A percentile compares a stretch with the other conserved stretches of the same genome.
These are phyloP conservation scores for Hassar affinis DNA, from an alignment of 2,113 vertebrate species.

Conservation along the genomic window DNA sequence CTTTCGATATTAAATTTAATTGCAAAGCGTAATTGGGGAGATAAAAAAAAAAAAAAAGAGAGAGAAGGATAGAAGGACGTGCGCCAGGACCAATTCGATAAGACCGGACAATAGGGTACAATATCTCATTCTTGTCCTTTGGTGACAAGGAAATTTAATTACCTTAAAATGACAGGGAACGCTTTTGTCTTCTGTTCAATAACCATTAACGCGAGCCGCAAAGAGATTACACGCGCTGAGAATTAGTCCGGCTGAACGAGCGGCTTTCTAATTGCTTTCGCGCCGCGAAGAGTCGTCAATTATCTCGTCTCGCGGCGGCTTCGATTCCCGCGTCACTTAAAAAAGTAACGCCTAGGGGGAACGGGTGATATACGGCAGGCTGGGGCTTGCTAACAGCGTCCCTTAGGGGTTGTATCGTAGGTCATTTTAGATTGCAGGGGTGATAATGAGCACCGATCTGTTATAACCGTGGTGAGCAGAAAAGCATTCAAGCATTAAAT, in stretches of 20 bases:
- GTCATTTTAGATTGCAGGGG: too few species aligned
- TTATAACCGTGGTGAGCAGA: neutral
- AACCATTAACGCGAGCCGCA: neutral
- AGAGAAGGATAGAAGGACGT: slow-evolving; percentile 14
- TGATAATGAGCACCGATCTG: neutral
- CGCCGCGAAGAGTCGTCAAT: neutral
- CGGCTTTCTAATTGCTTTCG: neutral
- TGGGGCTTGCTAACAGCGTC: neutral
- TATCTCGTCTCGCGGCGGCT: neutral
- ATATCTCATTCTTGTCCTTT: slow-evolving; percentile 30
- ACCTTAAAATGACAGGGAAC: slow-evolving; percentile 17
- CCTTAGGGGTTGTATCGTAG: neutral
- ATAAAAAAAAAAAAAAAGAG: slow-evolving; percentile 23
- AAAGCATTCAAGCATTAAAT: neutral
- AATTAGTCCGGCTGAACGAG: slow-evolving; percentile 25
- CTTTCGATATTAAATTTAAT: slow-evolving; percentile 46
- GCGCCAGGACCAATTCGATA: slow-evolving; percentile 26
- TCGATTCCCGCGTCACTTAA: neutral
- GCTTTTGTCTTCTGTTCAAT: slow-evolving; percentile 22
- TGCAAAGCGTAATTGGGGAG: slow-evolving; percentile 41
- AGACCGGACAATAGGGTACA: slow-evolving; percentile 39
- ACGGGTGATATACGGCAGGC: neutral
- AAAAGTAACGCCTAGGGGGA: too few species aligned
- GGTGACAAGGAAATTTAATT: slow-evolving; percentile 39
- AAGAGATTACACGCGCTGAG: slow-evolving; percentile 2